These are phyloP conservation scores for Ariolimax columbianus DNA, from an alignment of 2,888 invertebrate species.

Conservation along the genomic window DNA sequence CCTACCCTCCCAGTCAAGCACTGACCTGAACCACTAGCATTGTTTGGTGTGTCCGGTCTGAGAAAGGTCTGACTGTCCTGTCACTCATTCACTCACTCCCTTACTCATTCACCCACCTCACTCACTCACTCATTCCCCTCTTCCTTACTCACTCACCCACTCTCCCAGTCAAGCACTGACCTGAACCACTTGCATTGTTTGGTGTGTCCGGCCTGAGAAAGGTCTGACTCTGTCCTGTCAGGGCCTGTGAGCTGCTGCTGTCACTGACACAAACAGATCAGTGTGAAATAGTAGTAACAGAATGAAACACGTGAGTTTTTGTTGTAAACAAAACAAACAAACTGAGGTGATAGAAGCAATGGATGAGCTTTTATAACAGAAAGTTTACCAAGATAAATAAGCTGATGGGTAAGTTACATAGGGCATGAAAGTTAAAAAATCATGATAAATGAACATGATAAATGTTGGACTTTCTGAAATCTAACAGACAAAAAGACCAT, in stretches of 20 bases:
- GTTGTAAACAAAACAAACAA: too few relatives aligned
- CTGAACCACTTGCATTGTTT: constrained; percentile 76
- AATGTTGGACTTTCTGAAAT: too few relatives aligned
- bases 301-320: too few relatives aligned
- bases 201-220: constrained; percentile 81
- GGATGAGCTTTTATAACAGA: too few relatives aligned
- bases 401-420: too few relatives aligned
- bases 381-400: too few relatives aligned
- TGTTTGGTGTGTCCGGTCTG: constrained; percentile 81
- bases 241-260: constrained; percentile 76
- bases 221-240: constrained; percentile 79
- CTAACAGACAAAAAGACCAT: too few relatives aligned
- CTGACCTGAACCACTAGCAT: constrained; percentile 72
- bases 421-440: too few relatives aligned
- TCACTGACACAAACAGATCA: constrained; percentile 70
- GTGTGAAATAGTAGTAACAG: not conserved
- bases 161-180: constrained; percentile 44
- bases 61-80: constrained; percentile 78
- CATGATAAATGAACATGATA: too few relatives aligned
- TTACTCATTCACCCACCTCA: not conserved
- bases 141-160: not conserved
- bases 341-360: not conserved
- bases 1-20: too few relatives aligned
- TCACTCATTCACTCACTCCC: too few relatives aligned
- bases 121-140: not conserved